Conservation (phyloP, 2,113 vertebrate genomes). For the Sphyrna mokarran region DNA sequence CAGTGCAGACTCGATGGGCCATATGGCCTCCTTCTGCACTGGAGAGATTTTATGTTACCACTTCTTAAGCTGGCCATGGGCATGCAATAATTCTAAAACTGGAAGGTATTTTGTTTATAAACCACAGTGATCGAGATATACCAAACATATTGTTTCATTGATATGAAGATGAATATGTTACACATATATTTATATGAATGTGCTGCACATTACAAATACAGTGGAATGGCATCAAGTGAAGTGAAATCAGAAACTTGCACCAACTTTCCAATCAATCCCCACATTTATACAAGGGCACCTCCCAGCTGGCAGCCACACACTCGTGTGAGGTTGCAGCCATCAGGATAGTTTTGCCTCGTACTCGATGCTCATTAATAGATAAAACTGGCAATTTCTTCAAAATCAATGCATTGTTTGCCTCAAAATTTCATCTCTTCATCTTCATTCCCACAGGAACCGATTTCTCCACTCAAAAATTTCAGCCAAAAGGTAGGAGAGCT, state of each 20-base stretch:
- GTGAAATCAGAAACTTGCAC: background rate
- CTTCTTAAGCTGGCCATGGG: background rate
- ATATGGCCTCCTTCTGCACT: too few relatives aligned
- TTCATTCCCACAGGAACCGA: slow-evolving; percentile 35
- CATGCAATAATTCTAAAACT: background rate
- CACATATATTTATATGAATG: too few relatives aligned
- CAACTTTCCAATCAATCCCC: background rate
- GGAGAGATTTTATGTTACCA: too few relatives aligned
- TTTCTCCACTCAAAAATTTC: slow-evolving; percentile 10
- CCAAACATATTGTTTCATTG: background rate
- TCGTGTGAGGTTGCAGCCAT: background rate
- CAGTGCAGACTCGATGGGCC: too few relatives aligned
- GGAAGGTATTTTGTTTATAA: background rate
- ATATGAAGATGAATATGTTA: too few relatives aligned
- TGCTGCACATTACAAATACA: background rate
- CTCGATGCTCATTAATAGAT: background rate
- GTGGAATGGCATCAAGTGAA: background rate
- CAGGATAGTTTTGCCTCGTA: background rate
- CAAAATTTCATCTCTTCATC: slow-evolving; percentile 30
- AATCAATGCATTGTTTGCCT: background rate
- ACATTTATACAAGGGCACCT: background rate
- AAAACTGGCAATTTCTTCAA: background rate
- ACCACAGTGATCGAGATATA: too few relatives aligned
- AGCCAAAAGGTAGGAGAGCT: slow-evolving; percentile 36
- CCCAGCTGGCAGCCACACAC: background rate